These are phyloP conservation scores for Metellina segmentata DNA, from an alignment of 2,888 invertebrate species.

Conservation along the genomic window DNA sequence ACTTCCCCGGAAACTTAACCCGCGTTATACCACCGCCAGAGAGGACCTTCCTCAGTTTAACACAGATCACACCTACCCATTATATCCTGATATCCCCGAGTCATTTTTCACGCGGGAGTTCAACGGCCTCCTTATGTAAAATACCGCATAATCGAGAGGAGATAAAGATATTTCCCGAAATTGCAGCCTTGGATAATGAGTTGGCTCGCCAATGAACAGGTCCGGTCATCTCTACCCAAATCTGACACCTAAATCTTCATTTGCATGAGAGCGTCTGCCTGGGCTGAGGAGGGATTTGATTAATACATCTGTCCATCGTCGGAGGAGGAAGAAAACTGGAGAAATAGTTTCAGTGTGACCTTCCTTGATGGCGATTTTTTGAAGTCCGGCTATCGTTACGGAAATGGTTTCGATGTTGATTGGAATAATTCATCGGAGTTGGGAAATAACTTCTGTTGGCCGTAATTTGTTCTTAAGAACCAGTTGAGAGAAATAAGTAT, in stretches of 20 bases:
- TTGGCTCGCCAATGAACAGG: conserved; percentile 5
- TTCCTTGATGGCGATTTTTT: too few species aligned
- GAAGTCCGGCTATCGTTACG: too few species aligned
- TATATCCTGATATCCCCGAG: not conserved
- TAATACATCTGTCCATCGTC: not conserved
- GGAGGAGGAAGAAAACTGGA: not conserved
- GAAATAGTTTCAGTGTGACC: too few species aligned
- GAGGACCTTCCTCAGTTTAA: too few species aligned
- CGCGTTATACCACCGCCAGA: too few species aligned
- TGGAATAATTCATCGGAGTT: too few species aligned
- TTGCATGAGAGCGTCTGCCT: not conserved
- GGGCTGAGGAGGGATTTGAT: not conserved
- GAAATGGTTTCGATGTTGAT: too few species aligned
- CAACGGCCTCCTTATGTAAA: conserved; percentile 39
- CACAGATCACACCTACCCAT: too few species aligned
- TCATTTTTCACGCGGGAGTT: conserved; percentile 9
- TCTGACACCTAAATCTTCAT: not conserved
- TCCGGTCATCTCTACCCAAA: conserved; percentile 23
- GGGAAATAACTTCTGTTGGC: too few species aligned
- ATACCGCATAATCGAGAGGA: conserved; percentile 20
- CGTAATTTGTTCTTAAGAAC: too few species aligned
- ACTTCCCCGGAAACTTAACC: too few species aligned
- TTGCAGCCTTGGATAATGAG: conserved; percentile 42
- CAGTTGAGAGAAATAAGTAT: too few species aligned
- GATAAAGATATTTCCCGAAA: conserved; percentile 55